Evolutionary conservation across 2,113 vertebrate species (phyloP).

Genomic region (Chaetodon auriga): DNA sequence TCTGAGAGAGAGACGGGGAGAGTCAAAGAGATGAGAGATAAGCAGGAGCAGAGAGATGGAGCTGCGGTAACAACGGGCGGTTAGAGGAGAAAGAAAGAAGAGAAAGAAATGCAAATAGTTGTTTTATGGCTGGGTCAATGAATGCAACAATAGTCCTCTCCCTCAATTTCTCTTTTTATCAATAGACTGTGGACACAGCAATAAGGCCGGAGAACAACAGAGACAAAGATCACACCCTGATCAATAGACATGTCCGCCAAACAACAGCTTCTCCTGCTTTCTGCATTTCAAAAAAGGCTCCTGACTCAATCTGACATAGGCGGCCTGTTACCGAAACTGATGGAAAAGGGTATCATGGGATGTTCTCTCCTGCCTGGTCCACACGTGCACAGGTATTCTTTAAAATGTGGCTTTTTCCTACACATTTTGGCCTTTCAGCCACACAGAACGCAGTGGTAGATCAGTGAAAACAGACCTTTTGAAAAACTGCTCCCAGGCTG

Average conservation of each 20-base stretch:
- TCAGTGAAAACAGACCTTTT: no score
- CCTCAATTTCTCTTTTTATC: constrained; percentile 27
- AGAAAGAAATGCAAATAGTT: constrained; percentile 52
- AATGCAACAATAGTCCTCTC: constrained; percentile 41
- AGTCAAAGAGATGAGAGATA: constrained; percentile 44
- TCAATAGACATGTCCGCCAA: constrained; percentile 29
- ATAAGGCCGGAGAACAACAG: constrained; percentile 38
- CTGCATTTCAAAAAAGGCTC: neutral
- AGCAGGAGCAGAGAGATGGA: constrained; percentile 38
- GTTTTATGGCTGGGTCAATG: constrained; percentile 57
- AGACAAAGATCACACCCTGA: constrained; percentile 21
- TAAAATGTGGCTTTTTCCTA: no score
- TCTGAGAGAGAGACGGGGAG: neutral
- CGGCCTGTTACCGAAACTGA: no score
- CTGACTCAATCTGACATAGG: no score
- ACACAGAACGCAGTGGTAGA: no score
- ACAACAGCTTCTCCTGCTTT: neutral
- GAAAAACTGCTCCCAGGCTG: no score
- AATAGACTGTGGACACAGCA: constrained; percentile 30
- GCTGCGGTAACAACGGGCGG: constrained; percentile 36
- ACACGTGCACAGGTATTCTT: no score
- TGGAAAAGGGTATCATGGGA: no score
- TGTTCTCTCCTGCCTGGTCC: no score
- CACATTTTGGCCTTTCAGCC: no score
- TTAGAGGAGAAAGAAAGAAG: constrained; percentile 32